A percentile compares a stretch with the other conserved stretches of the same genome.
These are phyloP conservation scores for Trichosurus vulpecula DNA, from an alignment of 2,797 vertebrate species.

Conservation along the genomic window DNA sequence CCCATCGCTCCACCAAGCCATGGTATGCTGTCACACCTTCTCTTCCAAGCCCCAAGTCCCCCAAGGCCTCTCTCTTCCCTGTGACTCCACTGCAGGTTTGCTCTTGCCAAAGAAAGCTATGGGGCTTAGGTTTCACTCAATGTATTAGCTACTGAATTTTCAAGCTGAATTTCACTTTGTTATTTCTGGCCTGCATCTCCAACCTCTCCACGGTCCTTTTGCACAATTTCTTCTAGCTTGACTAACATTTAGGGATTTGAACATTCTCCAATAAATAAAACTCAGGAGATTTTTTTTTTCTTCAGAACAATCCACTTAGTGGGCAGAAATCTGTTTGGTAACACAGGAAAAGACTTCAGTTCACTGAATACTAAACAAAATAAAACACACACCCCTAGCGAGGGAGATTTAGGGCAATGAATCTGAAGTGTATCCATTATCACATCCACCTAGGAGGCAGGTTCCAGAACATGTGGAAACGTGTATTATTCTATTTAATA, in stretches of 20 bases:
- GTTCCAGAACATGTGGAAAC: not conserved
- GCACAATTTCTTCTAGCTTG: slow-evolving; percentile 31
- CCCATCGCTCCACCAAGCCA: not conserved
- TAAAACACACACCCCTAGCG: not conserved
- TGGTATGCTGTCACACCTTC: not conserved
- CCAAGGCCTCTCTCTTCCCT: slow-evolving; percentile 10
- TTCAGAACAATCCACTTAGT: slow-evolving; percentile 32
- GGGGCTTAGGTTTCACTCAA: slow-evolving; percentile 50
- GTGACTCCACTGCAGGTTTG: slow-evolving; percentile 10
- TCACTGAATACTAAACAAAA: slow-evolving; percentile 22
- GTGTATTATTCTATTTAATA: not conserved
- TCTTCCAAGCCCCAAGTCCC: not conserved
- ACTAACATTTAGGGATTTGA: not conserved
- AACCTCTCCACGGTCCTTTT: not conserved
- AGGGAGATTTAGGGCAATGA: not conserved
- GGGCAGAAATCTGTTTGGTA: slow-evolving; percentile 33
- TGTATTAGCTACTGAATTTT: slow-evolving; percentile 44
- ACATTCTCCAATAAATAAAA: slow-evolving; percentile 42
- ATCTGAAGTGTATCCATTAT: not conserved
- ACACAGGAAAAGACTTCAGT: not conserved
- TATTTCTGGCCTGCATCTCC: slow-evolving; percentile 33
- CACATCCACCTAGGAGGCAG: not conserved
- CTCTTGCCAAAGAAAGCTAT: slow-evolving; percentile 58
- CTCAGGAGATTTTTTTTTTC: slow-evolving; percentile 4
- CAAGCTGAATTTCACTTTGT: slow-evolving; percentile 54